These are phyloP conservation scores for Scytalopus superciliaris DNA, from an alignment of 2,113 vertebrate genomes.

Conservation along the genomic window DNA sequence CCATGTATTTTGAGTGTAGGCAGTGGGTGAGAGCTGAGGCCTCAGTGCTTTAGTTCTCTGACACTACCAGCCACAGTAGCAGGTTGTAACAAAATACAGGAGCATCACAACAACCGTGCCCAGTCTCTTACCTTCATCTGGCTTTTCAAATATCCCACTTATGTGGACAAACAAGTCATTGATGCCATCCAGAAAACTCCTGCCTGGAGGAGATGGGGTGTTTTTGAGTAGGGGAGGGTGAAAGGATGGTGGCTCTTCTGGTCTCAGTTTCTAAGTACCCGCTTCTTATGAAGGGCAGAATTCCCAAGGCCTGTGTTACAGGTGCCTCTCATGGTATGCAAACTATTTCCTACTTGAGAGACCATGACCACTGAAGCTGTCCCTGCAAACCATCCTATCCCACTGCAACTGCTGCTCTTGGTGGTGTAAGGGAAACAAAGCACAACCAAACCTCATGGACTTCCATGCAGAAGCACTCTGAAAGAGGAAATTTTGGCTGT, in stretches of 20 bases:
- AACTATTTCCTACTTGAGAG: not conserved
- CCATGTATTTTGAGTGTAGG: rapidly evolving
- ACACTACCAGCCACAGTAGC: rapidly evolving
- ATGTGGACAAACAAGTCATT: not conserved
- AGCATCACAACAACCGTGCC: not conserved
- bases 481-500: not conserved
- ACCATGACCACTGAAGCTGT: not conserved
- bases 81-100: not conserved
- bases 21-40: rapidly evolving
- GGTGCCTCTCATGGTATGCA: not conserved
- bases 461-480: not conserved
- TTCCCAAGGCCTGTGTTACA: not conserved
- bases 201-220: rapidly evolving
- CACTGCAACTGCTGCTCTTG: rapidly evolving
- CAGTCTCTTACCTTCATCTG: not conserved
- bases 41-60: not conserved
- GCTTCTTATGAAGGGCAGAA: not conserved
- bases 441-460: not conserved
- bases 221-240: not conserved
- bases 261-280: not conserved
- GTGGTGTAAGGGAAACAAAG: rapidly evolving
- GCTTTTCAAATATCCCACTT: not conserved
- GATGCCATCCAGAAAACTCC: not conserved
- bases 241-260: not conserved
- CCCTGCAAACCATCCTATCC: not conserved